Base-by-base conservation (phyloP, 2,113 vertebrate genomes). In the Sinocyclocheilus anshuiensis region DNA sequence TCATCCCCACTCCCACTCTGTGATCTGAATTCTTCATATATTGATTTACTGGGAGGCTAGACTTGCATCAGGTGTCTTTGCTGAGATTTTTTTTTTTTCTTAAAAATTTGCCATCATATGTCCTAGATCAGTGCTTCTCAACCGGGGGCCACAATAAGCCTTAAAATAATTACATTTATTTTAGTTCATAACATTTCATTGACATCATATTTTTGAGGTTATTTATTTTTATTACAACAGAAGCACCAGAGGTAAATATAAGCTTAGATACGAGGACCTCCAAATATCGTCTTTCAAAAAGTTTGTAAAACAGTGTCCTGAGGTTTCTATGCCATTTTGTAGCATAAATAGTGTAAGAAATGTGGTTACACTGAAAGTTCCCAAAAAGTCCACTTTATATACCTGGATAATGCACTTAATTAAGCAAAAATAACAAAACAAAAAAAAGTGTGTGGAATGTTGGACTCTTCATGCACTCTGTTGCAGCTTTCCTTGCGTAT, bases 21-120 rank as follows among this genome's bases (percentile, higher is more conserved):
- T 79, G 81, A 82, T 86, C 84, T 86, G 75, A 71, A 86, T 86
- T 88, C 26, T 72, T 86, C 74, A 86, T 65, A 65, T 86, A 88
- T 83, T 80, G 80, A 88, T 88, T 88, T 84, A 83, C 84, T 67
- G 33, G 65, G 79, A 86, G 79, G 59, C 67, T 72, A 72, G 69
- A 53, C 13, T 50, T 50, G 48, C 67, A 74, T 67, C n/a, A n/a
- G 63, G n/a, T 65, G 26, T n/a, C 67, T 71, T 63, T 63, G 33
- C 67, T 71, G 29, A 36, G 11, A 79, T 48, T 48, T 72, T 45
- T 76, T 42, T 77, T 4, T 78, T 13, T 4, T 83, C n/a, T 10
- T 26, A 67, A 83, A 71, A 69, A 11, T 2, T 45, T 45, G 42
- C 9, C 42, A 39, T 74, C 59, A 65, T 12, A 3, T 48, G 2